Base-by-base conservation (phyloP, 1,140 invertebrate species). In the Probaryconus sp. region DNA sequence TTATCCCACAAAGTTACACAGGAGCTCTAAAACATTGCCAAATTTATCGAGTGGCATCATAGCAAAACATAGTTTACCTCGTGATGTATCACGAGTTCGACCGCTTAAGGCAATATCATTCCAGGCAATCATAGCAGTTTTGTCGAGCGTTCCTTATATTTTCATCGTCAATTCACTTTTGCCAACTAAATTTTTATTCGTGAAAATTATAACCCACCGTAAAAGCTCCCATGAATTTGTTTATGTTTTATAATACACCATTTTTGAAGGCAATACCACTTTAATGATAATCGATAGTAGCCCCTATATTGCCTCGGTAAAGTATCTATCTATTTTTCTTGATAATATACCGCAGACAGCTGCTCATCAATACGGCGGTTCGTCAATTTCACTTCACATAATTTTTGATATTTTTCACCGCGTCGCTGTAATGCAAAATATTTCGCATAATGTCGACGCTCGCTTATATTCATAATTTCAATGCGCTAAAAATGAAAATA, bases 11-110 rank as follows among this genome's bases (percentile, higher is more conserved):
- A 58, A 58, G 47, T 69, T 47, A 37, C 53, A 21, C 31, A 10
- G 5, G 0, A 53, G 47, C 47, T 51, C 30, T 53, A 69, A 61
- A 60, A 60, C 38, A 69, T 53, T 47, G 47, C 55, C 37, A 61
- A 69, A 69, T 61, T 53, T 61, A 61, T 60, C 47, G 47, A 51
- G 38, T 60, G 48, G 9, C 53, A 69, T 53, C 51, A 50, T 47
- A 47, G 33, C 48, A 11, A 45, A 60, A 51, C 53, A 42, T 28
- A 30, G 47, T 58, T 68, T 48, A 35, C 35, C 28, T 17, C 16
- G 28, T 51, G 47, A 68, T 50, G 37, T 51, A 58, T 35, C 30
- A 40, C 51, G 26, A 18, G 17, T 50, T 42, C 35, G 51, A 6
- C 18, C 47, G 43, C 37, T 20, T 37, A 30, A 10, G 28, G n/a